Evolutionary conservation across 2,113 vertebrate species (phyloP), one percentile per base, ranked within the genome.

Genomic region (Onychostruthus taczanowskii): DNA sequence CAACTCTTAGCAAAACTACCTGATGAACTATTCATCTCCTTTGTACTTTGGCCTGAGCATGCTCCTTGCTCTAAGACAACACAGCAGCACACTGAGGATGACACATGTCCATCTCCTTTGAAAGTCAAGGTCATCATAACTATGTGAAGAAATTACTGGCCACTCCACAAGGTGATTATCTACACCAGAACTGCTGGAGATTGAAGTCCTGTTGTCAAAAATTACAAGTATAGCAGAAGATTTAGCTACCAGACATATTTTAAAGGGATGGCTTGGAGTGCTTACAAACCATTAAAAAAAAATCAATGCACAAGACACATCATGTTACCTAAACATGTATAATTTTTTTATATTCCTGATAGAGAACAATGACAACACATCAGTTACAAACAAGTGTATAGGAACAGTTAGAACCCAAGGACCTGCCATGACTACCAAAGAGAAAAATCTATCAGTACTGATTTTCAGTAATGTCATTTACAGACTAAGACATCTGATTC

Each of bases 81-180:
- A 58, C 0, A 28, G 62, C 3, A 78, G 33, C 30, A 75, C 0
- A 0, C 30, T 21, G 35, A 86, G 28, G 30, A 61, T 9, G 16
- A 68, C 46, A 50, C 2, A 13, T 1, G 8, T 11, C 63, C 35
- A 50, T 7, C 35, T 62, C 39, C 64, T 88, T 44, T 61, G 41
- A 70, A 84, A 74, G 39, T 16, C 80, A 81, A 72, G 19, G 61
- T 39, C 41, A n/a, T 53, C n/a, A 10, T 20, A 15, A 59, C 23
- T 24, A 13, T 17, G 6, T 46, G 74, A 84, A 61, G 64, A 23
- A 28, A 43, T 21, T 35, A 58, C 26, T 30, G 47, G 55, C 15
- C 44, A 46, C 47, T 55, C n/a, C 52, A 67, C 10, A 63, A 62
- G 17, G 30, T 12, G 30, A 53, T 27, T 15, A 80, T 44, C 66